phyloP scores from a whole-genome alignment of 2,797 vertebrate genomes.

The Chiroxiphia lanceolata region DNA sequence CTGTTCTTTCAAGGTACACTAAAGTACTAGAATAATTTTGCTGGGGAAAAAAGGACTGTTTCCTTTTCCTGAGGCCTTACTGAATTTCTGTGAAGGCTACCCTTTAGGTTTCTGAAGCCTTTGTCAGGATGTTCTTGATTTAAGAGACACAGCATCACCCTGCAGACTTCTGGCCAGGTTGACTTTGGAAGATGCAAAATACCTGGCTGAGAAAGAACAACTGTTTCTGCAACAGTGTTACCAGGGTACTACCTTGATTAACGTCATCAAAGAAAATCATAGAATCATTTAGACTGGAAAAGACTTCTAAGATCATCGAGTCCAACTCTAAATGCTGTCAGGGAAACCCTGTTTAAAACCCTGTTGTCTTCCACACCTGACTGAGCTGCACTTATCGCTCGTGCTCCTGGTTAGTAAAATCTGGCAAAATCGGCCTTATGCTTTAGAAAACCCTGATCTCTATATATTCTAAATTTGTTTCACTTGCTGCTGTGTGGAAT shows the following conservation, averaged over 20 bases:
- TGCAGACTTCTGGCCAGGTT: neutral
- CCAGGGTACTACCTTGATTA: neutral
- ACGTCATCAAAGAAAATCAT: neutral
- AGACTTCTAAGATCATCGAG: neutral
- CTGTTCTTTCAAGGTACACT: neutral
- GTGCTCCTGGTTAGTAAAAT: neutral
- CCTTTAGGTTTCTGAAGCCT: neutral
- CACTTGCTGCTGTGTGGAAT: neutral
- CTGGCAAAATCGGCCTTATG: neutral
- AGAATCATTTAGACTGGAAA: neutral
- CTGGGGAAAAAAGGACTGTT: neutral
- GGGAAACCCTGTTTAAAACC: neutral
- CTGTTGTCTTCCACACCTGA: neutral
- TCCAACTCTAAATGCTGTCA: neutral
- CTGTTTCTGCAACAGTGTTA: neutral
- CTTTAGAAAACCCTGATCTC: neutral
- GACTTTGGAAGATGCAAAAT: neutral
- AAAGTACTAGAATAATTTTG: neutral
- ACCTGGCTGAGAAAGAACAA: neutral
- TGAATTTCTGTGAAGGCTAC: neutral
- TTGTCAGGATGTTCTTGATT: neutral
- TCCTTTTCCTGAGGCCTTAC: neutral
- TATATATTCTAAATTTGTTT: neutral
- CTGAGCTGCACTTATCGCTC: neutral
- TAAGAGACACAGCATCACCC: rapidly evolving